phyloP scores from a whole-genome alignment of 2,888 invertebrate species.

The Oasisia sp. region DNA sequence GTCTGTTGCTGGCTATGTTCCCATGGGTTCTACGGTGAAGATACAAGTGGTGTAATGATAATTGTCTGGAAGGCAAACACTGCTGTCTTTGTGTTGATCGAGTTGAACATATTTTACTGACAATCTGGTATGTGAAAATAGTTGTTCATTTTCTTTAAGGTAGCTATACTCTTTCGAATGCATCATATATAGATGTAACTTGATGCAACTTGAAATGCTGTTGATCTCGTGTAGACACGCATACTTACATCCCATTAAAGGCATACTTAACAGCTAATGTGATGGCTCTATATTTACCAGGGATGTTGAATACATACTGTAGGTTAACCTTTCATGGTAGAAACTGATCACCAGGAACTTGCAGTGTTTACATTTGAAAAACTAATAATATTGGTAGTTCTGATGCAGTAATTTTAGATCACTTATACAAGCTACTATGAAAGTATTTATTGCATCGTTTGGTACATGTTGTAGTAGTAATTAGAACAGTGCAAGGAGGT shows the following conservation, averaged over 20 bases:
- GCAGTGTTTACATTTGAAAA: background rate
- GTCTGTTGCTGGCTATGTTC: no score
- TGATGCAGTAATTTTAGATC: constrained; percentile 17
- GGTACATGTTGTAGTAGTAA: background rate
- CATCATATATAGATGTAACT: background rate
- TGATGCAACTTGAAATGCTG: background rate
- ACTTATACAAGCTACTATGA: constrained; percentile 10
- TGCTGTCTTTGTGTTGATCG: background rate
- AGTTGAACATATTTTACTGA: background rate
- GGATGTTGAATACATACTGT: background rate
- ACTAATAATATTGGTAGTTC: background rate
- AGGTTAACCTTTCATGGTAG: background rate
- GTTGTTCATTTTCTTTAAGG: background rate
- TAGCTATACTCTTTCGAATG: background rate
- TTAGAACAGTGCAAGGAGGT: no score
- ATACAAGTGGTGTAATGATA: no score
- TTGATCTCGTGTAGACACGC: background rate
- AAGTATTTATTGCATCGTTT: constrained; percentile 6
- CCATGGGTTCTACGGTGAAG: no score
- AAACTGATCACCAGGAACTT: background rate
- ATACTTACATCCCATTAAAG: background rate
- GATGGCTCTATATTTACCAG: background rate
- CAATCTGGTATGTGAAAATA: background rate
- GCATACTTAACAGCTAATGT: background rate
- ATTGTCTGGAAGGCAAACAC: no score